phyloP scores from a whole-genome alignment of 2,888 invertebrate species.

The Psococerastis gibbosa region DNA sequence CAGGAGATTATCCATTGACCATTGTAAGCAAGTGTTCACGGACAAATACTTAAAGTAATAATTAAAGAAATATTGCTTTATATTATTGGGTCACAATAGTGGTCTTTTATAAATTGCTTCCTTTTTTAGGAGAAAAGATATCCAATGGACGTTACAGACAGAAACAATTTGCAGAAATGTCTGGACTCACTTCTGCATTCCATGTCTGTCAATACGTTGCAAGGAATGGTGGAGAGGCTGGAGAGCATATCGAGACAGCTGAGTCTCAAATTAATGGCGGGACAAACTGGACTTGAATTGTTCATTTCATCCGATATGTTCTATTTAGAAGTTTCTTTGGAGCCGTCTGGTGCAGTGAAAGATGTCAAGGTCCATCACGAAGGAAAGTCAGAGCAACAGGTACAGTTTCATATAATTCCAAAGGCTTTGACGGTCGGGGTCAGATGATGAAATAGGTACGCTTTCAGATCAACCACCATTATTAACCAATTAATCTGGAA shows the following conservation, averaged over 20 bases:
- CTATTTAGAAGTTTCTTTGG: slow-evolving; percentile 77
- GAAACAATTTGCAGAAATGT: slow-evolving; percentile 72
- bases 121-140: slow-evolving; percentile 64
- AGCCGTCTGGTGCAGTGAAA: slow-evolving; percentile 61
- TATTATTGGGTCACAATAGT: no score
- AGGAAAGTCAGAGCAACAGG: slow-evolving; percentile 45
- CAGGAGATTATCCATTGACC: no score
- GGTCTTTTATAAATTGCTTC: no score
- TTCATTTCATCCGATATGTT: slow-evolving; percentile 96
- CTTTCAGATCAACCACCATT: no score
- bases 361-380: slow-evolving; percentile 88
- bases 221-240: slow-evolving; percentile 78
- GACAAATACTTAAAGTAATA: no score
- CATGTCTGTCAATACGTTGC: slow-evolving; percentile 78
- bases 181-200: slow-evolving; percentile 83
- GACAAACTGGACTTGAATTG: slow-evolving; percentile 57
- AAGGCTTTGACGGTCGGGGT: no score
- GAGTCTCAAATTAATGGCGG: slow-evolving; percentile 72
- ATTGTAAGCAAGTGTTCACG: no score
- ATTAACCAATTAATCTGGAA: no score
- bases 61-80: no score
- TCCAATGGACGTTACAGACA: slow-evolving; percentile 67
- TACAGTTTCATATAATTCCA: no score
- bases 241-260: slow-evolving; percentile 81
- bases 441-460: no score